Conservation (phyloP, 1,140 invertebrate species). For the Trachymyrmex cornetzi region DNA sequence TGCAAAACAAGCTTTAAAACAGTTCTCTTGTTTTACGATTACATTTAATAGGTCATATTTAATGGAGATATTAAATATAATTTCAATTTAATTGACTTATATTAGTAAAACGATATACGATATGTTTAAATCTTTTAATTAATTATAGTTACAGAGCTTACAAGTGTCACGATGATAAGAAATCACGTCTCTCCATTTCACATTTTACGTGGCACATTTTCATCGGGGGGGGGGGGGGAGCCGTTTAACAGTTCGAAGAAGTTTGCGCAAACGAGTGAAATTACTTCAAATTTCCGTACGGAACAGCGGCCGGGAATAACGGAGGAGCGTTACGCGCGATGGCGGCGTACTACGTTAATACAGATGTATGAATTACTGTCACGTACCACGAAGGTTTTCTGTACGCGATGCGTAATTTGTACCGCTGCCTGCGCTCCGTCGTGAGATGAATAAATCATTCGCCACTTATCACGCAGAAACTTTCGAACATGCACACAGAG, state of each 20-base stretch:
- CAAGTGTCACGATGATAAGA: not conserved
- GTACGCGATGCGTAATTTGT: conserved; percentile 77
- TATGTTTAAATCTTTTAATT: conserved; percentile 34
- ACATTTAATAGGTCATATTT: not conserved
- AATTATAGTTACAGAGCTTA: conserved; percentile 6
- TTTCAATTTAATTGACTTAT: conserved; percentile 3
- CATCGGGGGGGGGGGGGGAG: not conserved
- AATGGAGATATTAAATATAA: conserved; percentile 1
- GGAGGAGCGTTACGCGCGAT: conserved; percentile 1
- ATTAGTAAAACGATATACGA: conserved; percentile 2
- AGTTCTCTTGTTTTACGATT: not conserved
- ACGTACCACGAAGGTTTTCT: conserved; percentile 76
- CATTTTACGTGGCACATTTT: conserved; percentile 8
- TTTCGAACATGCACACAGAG: conserved; percentile 59
- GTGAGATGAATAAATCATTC: conserved; percentile 78
- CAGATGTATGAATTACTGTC: conserved; percentile 77
- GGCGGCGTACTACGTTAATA: conserved; percentile 66
- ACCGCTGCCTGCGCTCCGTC: conserved; percentile 70
- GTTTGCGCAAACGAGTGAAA: conserved; percentile 62
- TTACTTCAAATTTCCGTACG: conserved; percentile 53
- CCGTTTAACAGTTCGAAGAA: conserved; percentile 51
- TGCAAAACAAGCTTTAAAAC: not conserved
- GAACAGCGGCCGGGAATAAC: not conserved
- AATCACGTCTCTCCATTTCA: conserved; percentile 32
- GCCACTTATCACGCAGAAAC: conserved; percentile 75